Evolutionary conservation across 2,888 invertebrate genomes (phyloP), one percentile per base, ranked within the genome.

Genomic region (Labia minor): DNA sequence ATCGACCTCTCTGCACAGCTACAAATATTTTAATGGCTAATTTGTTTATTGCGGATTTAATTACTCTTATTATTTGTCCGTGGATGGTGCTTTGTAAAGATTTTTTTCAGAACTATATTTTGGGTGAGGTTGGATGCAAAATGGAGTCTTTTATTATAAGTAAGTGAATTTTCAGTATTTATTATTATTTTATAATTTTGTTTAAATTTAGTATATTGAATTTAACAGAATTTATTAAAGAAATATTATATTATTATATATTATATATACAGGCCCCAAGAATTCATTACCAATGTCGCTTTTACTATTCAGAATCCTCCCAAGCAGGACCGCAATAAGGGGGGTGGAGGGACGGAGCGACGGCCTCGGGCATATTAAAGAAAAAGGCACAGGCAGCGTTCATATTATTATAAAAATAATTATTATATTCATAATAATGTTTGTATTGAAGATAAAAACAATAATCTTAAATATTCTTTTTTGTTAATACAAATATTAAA

Each of bases 91-190:
- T 92, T 70, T 82, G 86, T 14, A 81, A 85, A 62, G 88, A 91
- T 75, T 85, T 90, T 72, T 89, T 85, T 73, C 91, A 92, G 78
- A 89, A 89, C 72, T 93, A 86, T 76, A 81, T 87, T 70, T 77
- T 92, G 68, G 89, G 87, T 18, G 78, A 80, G 11, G 81, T 88
- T 67, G 89, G 90, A 8, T 93, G 92, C 75, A 84, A 85, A 71
- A 81, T 86, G 72, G 91, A 92, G 76, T 90, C 88, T 1, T 88
- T 89, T 72, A 74, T 89, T 37, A 88, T 90, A 79, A 85, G 89
- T 87, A 76, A 76, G 78, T 65, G 37, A 33, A 19, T 19, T 49
- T 10, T n/a, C n/a, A n/a, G n/a, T n/a, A n/a, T n/a, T n/a, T n/a
- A n/a, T n/a, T n/a, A n/a, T n/a, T n/a, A 20, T 33, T 61, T 11